phyloP scores from a whole-genome alignment of 2,113 vertebrate species.

The Tenrec ecaudatus region DNA sequence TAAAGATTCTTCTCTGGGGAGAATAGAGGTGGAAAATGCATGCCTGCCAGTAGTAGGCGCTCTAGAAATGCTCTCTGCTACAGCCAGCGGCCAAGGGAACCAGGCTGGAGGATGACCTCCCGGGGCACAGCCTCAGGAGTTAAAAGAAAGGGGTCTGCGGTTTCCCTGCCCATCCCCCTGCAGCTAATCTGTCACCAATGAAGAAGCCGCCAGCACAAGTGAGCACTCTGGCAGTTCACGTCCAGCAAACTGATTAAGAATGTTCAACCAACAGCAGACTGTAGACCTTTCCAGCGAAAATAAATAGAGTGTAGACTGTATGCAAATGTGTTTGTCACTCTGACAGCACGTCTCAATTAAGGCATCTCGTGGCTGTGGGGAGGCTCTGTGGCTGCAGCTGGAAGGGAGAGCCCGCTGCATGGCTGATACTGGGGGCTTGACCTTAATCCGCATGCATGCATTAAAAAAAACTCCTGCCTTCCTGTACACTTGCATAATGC shows the following conservation, averaged over 20 bases:
- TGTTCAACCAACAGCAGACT: constrained; percentile 91
- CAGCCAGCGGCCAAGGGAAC: background rate
- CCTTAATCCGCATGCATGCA: constrained; percentile 89
- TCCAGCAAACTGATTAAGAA: constrained; percentile 95
- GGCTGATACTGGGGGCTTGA: constrained; percentile 91
- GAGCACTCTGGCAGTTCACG: constrained; percentile 90
- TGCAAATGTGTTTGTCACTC: constrained; percentile 99
- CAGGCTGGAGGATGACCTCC: constrained; percentile 59
- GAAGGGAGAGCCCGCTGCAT: constrained; percentile 89
- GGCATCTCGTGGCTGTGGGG: constrained; percentile 88
- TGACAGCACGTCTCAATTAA: constrained; percentile 99
- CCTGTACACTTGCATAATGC: constrained; percentile 87
- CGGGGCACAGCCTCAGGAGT: constrained; percentile 84
- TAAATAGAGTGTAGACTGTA: constrained; percentile 92
- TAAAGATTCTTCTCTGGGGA: constrained; percentile 8
- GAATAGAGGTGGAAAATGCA: constrained; percentile 26
- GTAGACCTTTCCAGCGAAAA: constrained; percentile 90
- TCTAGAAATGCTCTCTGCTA: constrained; percentile 1
- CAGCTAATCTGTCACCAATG: constrained; percentile 92
- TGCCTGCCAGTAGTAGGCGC: constrained; percentile 26
- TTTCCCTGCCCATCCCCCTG: constrained; percentile 84
- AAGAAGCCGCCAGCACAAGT: constrained; percentile 87
- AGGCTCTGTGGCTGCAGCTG: constrained; percentile 87
- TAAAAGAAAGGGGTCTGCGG: constrained; percentile 87
- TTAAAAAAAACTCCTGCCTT: constrained; percentile 86